Conservation (phyloP, 2,888 invertebrate genomes). For the Cacoxenus indagator region DNA sequence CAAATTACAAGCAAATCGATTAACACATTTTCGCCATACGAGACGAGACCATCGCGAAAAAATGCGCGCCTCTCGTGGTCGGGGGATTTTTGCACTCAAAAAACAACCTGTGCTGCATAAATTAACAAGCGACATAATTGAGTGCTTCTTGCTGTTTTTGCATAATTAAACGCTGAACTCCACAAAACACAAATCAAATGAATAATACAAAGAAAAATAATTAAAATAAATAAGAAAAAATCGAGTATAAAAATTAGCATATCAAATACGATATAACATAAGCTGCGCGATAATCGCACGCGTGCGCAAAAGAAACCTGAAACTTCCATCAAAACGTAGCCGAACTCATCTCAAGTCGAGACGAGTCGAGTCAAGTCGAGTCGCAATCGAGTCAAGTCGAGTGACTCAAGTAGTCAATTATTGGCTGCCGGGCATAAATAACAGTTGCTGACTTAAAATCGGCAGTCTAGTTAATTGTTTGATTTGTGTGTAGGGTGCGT, state of each 20-base stretch:
- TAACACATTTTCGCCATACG: constrained; percentile 47
- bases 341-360: background rate
- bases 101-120: constrained; percentile 53
- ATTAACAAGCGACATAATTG: constrained; percentile 38
- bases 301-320: constrained; percentile 13
- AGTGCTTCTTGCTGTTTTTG: constrained; percentile 10
- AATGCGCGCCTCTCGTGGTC: background rate
- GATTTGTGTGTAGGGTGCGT: background rate
- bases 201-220: no score
- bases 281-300: constrained; percentile 61
- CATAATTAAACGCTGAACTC: constrained; percentile 35
- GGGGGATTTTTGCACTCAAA: constrained; percentile 36
- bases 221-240: constrained; percentile 43
- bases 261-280: constrained; percentile 67
- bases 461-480: background rate
- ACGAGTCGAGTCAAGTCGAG: background rate
- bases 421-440: background rate
- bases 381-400: background rate
- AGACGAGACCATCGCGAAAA: constrained; percentile 8
- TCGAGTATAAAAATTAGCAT: constrained; percentile 53
- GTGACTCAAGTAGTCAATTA: background rate
- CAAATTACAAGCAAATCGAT: constrained; percentile 51
- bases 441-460: background rate
- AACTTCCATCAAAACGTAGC: background rate
- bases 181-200: no score